phyloP scores from a whole-genome alignment of 2,113 vertebrate genomes.

The Paracyprichromis sp. region DNA sequence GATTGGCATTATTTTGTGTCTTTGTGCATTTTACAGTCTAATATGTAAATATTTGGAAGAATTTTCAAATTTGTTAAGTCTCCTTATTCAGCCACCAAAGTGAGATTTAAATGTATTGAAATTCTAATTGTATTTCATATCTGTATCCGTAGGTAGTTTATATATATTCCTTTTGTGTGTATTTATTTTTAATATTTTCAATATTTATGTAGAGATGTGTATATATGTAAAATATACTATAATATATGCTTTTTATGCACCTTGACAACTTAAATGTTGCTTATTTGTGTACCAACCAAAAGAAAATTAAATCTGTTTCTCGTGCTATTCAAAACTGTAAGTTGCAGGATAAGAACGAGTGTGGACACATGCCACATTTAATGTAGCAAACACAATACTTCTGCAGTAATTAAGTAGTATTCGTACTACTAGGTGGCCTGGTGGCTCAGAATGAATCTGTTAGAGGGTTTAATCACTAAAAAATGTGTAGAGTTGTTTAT shows the following conservation, averaged over 20 bases:
- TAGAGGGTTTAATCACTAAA: background rate
- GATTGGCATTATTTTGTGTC: background rate
- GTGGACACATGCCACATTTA: background rate
- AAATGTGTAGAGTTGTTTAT: background rate
- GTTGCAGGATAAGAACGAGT: background rate
- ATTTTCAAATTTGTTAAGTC: background rate
- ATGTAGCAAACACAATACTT: background rate
- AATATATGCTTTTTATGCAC: background rate
- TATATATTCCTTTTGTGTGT: background rate
- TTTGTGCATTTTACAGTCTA: background rate
- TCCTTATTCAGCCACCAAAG: background rate
- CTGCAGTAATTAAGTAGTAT: accelerated
- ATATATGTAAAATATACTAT: background rate
- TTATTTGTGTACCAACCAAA: background rate
- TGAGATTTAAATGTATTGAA: background rate
- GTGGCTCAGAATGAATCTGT: background rate
- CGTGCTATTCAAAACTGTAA: background rate
- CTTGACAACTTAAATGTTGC: background rate
- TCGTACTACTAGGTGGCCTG: background rate
- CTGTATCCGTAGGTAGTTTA: background rate
- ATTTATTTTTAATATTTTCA: background rate
- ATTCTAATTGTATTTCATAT: background rate
- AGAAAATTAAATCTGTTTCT: background rate
- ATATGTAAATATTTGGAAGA: background rate
- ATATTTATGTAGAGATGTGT: background rate